These are phyloP conservation scores for Eupithecia pulchellata DNA, from an alignment of 2,888 invertebrate genomes.

Conservation along the genomic window DNA sequence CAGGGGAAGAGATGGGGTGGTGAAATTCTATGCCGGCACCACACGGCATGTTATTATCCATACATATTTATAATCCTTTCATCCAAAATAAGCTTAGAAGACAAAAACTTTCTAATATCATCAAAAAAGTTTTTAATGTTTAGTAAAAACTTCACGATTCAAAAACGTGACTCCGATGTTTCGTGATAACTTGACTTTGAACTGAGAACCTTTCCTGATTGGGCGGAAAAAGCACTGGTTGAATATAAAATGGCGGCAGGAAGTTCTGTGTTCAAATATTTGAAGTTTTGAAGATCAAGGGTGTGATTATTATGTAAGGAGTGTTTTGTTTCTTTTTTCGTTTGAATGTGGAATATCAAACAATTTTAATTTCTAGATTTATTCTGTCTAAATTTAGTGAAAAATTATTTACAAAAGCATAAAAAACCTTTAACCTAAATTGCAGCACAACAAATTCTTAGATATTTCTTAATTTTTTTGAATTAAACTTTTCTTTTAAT, in stretches of 20 bases:
- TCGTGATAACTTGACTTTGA: conserved; percentile 19
- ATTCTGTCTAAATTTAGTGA: no score
- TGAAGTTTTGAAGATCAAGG: background rate
- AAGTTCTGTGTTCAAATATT: background rate
- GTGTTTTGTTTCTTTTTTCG: background rate
- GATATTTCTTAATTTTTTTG: no score
- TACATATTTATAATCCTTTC: background rate
- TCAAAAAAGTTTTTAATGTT: conserved; percentile 8
- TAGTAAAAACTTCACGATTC: conserved; percentile 14
- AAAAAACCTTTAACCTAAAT: no score
- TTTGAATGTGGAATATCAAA: background rate
- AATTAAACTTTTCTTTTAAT: no score
- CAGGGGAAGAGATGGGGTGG: no score
- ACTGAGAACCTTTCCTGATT: conserved; percentile 10
- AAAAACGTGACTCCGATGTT: conserved; percentile 8
- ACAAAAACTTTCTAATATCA: conserved; percentile 10
- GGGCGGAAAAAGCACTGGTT: background rate
- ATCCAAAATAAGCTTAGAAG: background rate
- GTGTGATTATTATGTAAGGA: background rate
- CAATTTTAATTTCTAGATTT: no score
- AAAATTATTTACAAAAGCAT: no score
- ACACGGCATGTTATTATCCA: no score
- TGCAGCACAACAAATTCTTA: no score
- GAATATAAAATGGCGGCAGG: background rate
- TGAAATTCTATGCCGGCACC: no score